Evolutionary conservation across 2,888 invertebrate genomes (phyloP), one percentile per base, ranked within the genome.

Genomic region (Sinotaia quadrata): DNA sequence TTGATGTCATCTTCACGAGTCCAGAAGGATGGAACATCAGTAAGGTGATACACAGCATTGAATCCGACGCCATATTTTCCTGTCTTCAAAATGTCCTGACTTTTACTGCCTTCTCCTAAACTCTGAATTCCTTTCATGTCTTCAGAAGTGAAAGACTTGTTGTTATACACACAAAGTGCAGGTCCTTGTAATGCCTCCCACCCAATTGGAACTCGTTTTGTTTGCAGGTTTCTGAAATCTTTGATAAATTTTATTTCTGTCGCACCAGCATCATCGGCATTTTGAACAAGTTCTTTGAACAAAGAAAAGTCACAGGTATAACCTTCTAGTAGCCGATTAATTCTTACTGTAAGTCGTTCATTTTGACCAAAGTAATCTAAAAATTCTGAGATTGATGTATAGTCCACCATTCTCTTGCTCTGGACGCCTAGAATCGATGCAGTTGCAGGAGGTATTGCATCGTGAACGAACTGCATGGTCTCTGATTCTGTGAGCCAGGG

Each of bases 251-350:
- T 75, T 7, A 87, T 74, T 69, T 84, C 84, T 8, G 83, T 78
- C 0, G 85, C 83, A 2, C 78, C 78, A 24, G 85, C 83, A 74
- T 85, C 84, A 68, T 85, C 85, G 29, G 85, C 84, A 76, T 85
- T 85, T 67, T 85, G 86, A 3, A 87, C 65, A 10, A 87, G 69
- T 75, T 87, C 87, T 73, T 86, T 86, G 54, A 87, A 76, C 27
- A 87, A 74, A 12, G 81, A 80, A 47, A 76, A 69, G 57, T 84
- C 85, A 68, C 79, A 82, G 0, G 84, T 84, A 65, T 85, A 86
- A 3, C 82, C 79, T 1, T 75, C 61, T 8, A 87, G 68, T 33
- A 87, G 80, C 15, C 84, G 67, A 52, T 78, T 80, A 27, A 87
- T 69, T 41, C 86, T 72, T 18, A 75, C 79, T 12, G 83, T 78